Evolutionary conservation across 2,113 vertebrate species (phyloP), one percentile per base, ranked within the genome.

Genomic region (Solenodon paradoxus): DNA sequence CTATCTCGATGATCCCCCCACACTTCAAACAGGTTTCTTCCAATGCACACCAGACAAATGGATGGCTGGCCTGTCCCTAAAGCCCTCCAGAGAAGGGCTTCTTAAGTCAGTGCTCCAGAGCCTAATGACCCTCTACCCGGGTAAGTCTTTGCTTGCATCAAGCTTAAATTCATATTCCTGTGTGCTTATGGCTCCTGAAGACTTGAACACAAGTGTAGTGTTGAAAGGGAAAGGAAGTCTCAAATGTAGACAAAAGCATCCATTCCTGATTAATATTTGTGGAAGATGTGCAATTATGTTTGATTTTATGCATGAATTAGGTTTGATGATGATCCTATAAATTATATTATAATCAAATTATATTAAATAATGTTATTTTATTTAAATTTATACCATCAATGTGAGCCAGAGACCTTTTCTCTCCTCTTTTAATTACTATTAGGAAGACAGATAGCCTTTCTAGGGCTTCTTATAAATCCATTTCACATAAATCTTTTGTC

Each of bases 321-420:
- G 30, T 82, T n/a, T 79, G 45, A 84, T n/a, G n/a, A 59, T 88
- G 35, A 61, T n/a, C 93, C 45, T 28, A 63, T 86, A 84, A 89
- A 45, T 4, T 64, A 47, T 45, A 45, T 83, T n/a, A n/a, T n/a
- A n/a, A n/a, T n/a, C n/a, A n/a, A n/a, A n/a, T n/a, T n/a, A n/a
- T n/a, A n/a, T n/a, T n/a, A 89, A 88, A 47, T 95, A 89, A 86
- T 42, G 88, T 82, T 88, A 85, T 64, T 89, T 94, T 90, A 53
- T 72, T n/a, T n/a, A n/a, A n/a, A 74, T 32, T 85, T 79, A 59
- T 45, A 28, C 5, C 9, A 71, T 71, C 11, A 13, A 42, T 63
- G 45, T 47, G 55, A 79, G 51, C 64, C n/a, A 72, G 49, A 83
- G 45, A 78, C 40, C 12, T 68, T 42, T 88, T 72, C 51, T 51